phyloP scores from a whole-genome alignment of 2,113 vertebrate genomes.

The Nycticryphes semicollaris region DNA sequence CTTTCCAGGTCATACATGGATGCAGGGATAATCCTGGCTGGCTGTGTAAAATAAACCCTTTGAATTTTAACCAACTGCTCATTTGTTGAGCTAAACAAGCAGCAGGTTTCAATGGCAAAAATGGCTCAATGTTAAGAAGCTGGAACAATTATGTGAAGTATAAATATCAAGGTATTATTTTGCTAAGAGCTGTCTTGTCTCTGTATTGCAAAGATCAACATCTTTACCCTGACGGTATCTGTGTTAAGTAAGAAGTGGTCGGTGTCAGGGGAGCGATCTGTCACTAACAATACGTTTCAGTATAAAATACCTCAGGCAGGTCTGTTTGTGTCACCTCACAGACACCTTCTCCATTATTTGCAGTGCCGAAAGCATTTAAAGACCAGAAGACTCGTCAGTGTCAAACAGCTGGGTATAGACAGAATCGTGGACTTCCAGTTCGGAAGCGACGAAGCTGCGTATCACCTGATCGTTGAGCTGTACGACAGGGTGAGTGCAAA shows the following conservation, averaged over 20 bases:
- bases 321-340: neutral
- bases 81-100: neutral
- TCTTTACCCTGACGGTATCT: fast-evolving
- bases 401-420: constrained; percentile 91
- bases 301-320: neutral
- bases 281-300: neutral
- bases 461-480: constrained; percentile 93
- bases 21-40: neutral
- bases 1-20: fast-evolving
- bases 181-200: neutral
- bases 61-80: neutral
- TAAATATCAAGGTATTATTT: neutral
- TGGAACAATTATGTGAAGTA: fast-evolving
- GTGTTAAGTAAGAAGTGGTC: too few relatives aligned
- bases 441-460: constrained; percentile 92
- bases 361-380: constrained; percentile 96
- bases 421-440: constrained; percentile 96
- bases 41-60: neutral
- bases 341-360: neutral
- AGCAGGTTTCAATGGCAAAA: neutral
- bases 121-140: fast-evolving
- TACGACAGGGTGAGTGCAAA: constrained; percentile 90
- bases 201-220: fast-evolving
- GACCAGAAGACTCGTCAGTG: constrained; percentile 83
- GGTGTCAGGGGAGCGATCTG: neutral